Base-by-base conservation (phyloP, 2,888 invertebrate genomes). In the Meloe dianella region DNA sequence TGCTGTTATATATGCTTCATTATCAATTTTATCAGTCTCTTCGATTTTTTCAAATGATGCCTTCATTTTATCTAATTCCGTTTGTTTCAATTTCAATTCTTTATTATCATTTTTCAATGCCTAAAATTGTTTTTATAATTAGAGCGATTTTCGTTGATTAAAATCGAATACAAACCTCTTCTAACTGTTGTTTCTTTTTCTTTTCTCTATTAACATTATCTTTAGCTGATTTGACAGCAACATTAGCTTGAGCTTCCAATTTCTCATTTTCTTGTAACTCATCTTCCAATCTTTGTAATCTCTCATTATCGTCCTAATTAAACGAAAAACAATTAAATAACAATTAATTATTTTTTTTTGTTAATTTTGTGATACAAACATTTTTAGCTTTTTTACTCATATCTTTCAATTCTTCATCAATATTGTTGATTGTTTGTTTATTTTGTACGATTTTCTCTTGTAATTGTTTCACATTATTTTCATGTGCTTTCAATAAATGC, bases 31-130 rank as follows among this genome's bases (percentile, higher is more conserved):
- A 77, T 93, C 92, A 7, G 89, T 88, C 24, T 88, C 84, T 70
- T 91, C 90, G 10, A 96, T 85, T 3, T 84, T 85, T 67, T 91
- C 89, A 79, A 94, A 92, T 35, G 89, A 85, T 0, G 86, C 86
- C 63, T 90, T 87, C 9, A 85, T 85, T 79, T 90, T 87, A 5
- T 85, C 83, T 72, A 91, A 84, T 74, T 89, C 87, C 14, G 86
- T 84, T 76, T 88, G 84, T 80, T 93, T 93, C 2, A 80, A 81
- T n/a, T 77, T 78, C 20, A 92, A 78, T 1, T 88, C 86, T 58
- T 86, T 85, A 70, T 88, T 87, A 78, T 96, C 95, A 65, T 92
- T 93, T 1, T 80, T 80, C 5, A 91, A 84, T 74, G 89, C 91
- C 71, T 77, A 22, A 30, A 60, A n/a, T 9, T 35, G n/a, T n/a